Percentiles rank a stretch among this genome's conserved stretches.
Evolutionary conservation across 2,888 invertebrate genomes (phyloP).

Genomic region (Morpho deidamia): DNA sequence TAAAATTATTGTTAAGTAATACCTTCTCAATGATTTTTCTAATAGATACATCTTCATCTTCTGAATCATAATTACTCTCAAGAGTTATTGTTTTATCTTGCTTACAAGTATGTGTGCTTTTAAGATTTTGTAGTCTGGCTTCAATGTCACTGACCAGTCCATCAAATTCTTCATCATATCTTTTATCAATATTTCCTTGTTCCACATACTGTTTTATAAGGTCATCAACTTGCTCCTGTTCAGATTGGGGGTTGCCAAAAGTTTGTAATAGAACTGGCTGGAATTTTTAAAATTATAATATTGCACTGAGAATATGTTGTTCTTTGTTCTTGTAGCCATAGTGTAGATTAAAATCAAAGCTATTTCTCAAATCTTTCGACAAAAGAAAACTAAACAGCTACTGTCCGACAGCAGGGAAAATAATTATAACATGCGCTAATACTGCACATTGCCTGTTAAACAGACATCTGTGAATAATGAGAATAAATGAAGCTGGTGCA

Average conservation of each 20-base stretch:
- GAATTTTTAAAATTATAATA: no score
- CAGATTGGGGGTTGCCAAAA: conserved; percentile 54
- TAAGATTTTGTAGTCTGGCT: conserved; percentile 50
- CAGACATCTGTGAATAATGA: no score
- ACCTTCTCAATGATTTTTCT: conserved; percentile 63
- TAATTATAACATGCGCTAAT: no score
- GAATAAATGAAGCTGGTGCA: no score
- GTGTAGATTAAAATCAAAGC: no score
- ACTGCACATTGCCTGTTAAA: no score
- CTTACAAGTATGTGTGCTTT: conserved; percentile 25
- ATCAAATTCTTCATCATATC: conserved; percentile 58
- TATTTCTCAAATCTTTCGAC: no score
- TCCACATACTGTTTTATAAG: conserved; percentile 80
- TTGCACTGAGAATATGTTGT: no score
- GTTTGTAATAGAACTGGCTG: no score
- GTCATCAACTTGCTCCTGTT: conserved; percentile 84
- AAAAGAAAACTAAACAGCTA: no score
- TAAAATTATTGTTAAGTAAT: neutral
- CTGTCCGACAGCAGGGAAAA: no score
- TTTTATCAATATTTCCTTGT: conserved; percentile 66
- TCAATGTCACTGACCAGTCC: conserved; percentile 53
- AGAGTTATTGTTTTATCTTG: conserved; percentile 11
- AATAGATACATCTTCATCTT: conserved; percentile 55
- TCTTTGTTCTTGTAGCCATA: no score
- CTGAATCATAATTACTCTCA: conserved; percentile 35